Evolutionary conservation across 2,888 invertebrate genomes (phyloP), one percentile per base, ranked within the genome.

Genomic region (Heliconius ethilla): DNA sequence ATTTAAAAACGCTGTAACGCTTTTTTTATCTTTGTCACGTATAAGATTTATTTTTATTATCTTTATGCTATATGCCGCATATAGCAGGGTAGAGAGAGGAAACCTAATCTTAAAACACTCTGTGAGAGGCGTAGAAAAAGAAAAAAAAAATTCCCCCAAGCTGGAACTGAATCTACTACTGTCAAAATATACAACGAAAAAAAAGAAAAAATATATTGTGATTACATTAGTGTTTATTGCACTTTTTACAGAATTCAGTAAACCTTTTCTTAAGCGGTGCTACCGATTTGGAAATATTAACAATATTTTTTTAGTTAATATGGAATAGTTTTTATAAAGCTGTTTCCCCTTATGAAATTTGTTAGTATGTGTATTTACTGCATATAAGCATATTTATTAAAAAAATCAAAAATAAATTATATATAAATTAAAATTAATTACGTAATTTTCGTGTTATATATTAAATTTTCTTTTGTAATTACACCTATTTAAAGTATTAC

Each of bases 211-310:
- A 13, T 1, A 40, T n/a, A n/a, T 51, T 1, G 29, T 22, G 5
- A 25, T 40, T 15, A 37, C 13, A 55, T 70, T 70, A 33, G 13
- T 33, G 29, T 72, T 72, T 72, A 72, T 72, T 72, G 72, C 33
- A 59, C 55, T 70, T 51, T 33, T 13, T 13, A 72, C 11, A 70
- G 1, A 70, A 45, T 27, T 70, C 25, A 45, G 22, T 51, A 2
- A 70, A n/a, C 29, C 7, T 70, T 59, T 3, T 22, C 22, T 22
- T 29, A 18, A 55, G 29, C 55, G 55, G n/a, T 27, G 1, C 25
- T 45, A 70, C n/a, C 33, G 33, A 51, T 59, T 51, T 18, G 27
- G 51, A 70, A 59, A 55, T 72, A 72, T 55, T 55, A 72, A 72
- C 55, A 72, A 70, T 45, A 51, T 2, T 6, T 29, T 10, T n/a